Percentiles rank a stretch among this genome's conserved stretches.
Conservation (phyloP, 2,797 vertebrate species). For the Sphaeramia orbicularis region DNA sequence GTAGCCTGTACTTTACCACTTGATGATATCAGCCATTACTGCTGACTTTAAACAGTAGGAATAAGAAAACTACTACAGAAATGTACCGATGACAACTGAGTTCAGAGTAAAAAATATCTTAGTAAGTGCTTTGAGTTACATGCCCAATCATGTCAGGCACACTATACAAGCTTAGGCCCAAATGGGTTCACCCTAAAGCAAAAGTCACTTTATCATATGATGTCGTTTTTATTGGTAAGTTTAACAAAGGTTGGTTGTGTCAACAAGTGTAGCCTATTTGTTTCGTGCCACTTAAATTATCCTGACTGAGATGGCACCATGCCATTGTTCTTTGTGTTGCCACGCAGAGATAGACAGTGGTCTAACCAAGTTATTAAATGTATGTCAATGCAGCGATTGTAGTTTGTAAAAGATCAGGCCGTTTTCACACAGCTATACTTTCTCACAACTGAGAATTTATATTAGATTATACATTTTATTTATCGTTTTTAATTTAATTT, state of each 20-base stretch:
- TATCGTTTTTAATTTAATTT: no score
- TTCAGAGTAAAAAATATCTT: background rate
- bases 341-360: background rate
- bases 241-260: background rate
- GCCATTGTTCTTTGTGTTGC: background rate
- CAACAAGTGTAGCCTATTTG: background rate
- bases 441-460: no score
- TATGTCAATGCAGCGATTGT: no score
- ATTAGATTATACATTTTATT: background rate
- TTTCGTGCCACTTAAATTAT: background rate
- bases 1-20: background rate
- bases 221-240: background rate
- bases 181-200: slow-evolving; percentile 5
- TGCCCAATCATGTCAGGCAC: slow-evolving; percentile 52
- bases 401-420: no score
- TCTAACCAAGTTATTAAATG: background rate
- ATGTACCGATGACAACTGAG: background rate
- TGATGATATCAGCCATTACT: background rate
- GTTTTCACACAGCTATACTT: no score
- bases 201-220: background rate
- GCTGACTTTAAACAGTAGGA: background rate
- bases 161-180: slow-evolving; percentile 38
- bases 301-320: background rate
- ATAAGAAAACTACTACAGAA: background rate
- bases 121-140: slow-evolving; percentile 10